Evolutionary conservation across 2,888 invertebrate species (phyloP), one percentile per base, ranked within the genome.

Genomic region (Zele albiditarsus): DNA sequence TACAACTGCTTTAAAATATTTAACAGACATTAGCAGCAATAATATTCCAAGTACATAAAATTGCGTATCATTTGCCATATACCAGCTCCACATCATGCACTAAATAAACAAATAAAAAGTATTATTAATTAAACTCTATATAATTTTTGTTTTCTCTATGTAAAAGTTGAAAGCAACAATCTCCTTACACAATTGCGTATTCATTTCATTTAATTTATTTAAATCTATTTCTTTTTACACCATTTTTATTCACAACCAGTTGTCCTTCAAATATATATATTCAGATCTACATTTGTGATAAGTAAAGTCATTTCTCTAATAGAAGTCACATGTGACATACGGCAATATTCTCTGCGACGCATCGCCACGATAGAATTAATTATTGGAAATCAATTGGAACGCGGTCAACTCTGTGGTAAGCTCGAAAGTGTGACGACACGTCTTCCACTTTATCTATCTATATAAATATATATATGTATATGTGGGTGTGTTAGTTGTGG

Each of bases 1-100:
- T 76, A 91, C 91, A n/a, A 93, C 92, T 69, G 92, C 90, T 87
- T 93, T 94, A 69, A 88, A 82, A 84, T 94, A 89, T 78, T 84
- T 87, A 25, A 89, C 83, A 8, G 90, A 89, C 57, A 90, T 82
- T n/a, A 90, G 80, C 12, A 90, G 85, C 49, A 90, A 82, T 69
- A 89, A 80, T 81, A 89, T 87, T 4, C 90, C 90, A 63, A 90
- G 85, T 46, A 89, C 86, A 81, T 89, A 90, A 81, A 90, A 90
- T 78, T 90, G 90, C 76, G 89, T 90, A 80, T 90, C 90, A 82
- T 90, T 90, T 2, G 90, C 88, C 86, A 90, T 88, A 83, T 90
- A 90, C 90, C 90, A 90, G 77, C 90, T 90, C 90, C 90, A 90
- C 66, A 88, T 82, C 90, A 90, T 90, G 76, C 90, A 90, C 90